Evolutionary conservation across 2,113 vertebrate species (phyloP), one percentile per base, ranked within the genome.

Genomic region (Heterotis niloticus): DNA sequence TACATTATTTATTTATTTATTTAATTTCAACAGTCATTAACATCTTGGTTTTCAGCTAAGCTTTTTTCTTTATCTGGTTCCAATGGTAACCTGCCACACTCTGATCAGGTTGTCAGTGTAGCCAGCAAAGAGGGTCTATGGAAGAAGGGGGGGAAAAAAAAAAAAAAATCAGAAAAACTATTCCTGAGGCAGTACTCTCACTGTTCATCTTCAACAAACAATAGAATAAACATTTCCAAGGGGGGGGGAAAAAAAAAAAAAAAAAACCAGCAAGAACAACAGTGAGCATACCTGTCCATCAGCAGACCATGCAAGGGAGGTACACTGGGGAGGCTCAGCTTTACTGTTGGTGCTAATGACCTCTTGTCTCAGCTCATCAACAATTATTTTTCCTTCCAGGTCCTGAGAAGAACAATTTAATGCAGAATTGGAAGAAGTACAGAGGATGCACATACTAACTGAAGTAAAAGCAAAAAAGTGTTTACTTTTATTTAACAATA

Each of bases 321-420:
- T 98, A 79, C 96, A 98, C 86, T 98, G 96, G 12, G 96, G 96
- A 0, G 96, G 96, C 52, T 98, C 96, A 0, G 97, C 97, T 81
- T 98, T 98, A 93, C 96, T 98, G 91, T 95, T 98, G 82, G 96
- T 95, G 88, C 95, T 98, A 91, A 97, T 98, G 83, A 98, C 96
- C 87, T 98, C 96, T 86, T 98, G 96, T 85, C 94, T 97, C 86
- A 98, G 91, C 84, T 98, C 96, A 77, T 98, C 97, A 83, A 98
- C 96, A n/a, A 98, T 98, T 87, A 98, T 96, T 86, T 98, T 99
- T 16, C 97, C 96, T 77, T 98, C 97, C 86, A 98, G 92, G 85
- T 98, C 96, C 96, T 98, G 82, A 10, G 12, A 10, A 44, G n/a
- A 0, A 24, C 5, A 4, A 14, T 17, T 17, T 20, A 62, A 62